Conservation (phyloP, 2,113 vertebrate species). For the Tamias sibiricus region DNA sequence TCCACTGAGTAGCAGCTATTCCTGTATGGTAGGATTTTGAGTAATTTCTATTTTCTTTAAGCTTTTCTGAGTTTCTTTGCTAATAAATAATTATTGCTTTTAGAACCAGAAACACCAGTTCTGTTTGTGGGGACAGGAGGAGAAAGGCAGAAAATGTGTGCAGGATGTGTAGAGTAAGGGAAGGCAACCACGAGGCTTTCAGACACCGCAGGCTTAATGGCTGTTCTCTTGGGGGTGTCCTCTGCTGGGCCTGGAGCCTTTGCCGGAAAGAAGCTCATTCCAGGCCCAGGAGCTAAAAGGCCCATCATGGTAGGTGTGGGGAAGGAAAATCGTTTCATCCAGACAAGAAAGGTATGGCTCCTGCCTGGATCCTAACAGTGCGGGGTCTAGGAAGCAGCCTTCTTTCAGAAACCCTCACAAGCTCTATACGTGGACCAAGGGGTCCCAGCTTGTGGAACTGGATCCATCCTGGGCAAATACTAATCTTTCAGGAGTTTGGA, state of each 20-base stretch:
- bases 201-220: not conserved
- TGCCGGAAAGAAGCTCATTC: not conserved
- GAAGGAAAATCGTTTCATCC: not conserved
- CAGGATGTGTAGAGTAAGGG: too few relatives aligned
- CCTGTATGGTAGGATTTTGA: not conserved
- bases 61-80: not conserved
- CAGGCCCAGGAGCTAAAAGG: not conserved
- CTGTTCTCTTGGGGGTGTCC: not conserved
- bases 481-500: not conserved
- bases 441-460: not conserved
- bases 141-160: accelerated
- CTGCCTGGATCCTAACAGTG: not conserved
- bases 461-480: not conserved
- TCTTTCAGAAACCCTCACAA: not conserved
- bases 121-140: not conserved
- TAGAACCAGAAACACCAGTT: not conserved
- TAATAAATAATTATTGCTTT: not conserved
- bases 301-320: not conserved
- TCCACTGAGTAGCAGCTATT: not conserved
- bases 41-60: not conserved
- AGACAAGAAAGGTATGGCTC: not conserved
- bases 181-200: not conserved
- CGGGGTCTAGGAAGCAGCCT: not conserved
- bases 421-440: not conserved
- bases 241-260: not conserved